Evolutionary conservation across 1,140 invertebrate genomes (phyloP).

Genomic region (Polypedilum vanderplanki): DNA sequence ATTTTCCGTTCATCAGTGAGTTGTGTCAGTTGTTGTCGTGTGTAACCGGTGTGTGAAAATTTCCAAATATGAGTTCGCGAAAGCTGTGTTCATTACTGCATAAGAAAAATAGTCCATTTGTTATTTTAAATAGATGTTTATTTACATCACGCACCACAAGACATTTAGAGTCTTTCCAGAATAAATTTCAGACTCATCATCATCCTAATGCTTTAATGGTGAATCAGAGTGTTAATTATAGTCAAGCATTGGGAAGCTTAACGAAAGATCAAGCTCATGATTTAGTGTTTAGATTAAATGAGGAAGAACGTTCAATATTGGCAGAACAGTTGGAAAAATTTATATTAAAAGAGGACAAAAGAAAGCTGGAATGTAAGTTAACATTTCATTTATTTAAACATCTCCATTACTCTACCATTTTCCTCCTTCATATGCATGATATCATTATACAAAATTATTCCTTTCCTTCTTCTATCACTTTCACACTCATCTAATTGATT

Average conservation of each 20-base stretch:
- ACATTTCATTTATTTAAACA: too few species aligned
- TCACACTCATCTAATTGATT: too few species aligned
- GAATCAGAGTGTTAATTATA: background rate
- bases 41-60: background rate
- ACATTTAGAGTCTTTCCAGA: background rate
- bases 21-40: slow-evolving; percentile 9
- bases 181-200: background rate
- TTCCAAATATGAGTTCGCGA: slow-evolving; percentile 20
- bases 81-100: background rate
- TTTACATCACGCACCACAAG: background rate
- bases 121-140: background rate
- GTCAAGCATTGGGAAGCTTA: slow-evolving; percentile 44
- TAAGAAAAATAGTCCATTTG: background rate
- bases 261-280: slow-evolving; percentile 62
- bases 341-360: slow-evolving; percentile 61
- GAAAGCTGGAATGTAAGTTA: slow-evolving; percentile 62
- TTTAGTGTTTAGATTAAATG: slow-evolving; percentile 57
- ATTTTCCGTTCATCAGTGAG: slow-evolving; percentile 12
- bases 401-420: too few species aligned
- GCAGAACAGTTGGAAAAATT: slow-evolving; percentile 59
- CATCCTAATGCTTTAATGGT: background rate
- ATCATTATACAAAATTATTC: too few species aligned
- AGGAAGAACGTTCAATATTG: slow-evolving; percentile 59
- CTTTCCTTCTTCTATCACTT: too few species aligned
- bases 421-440: too few species aligned